These are phyloP conservation scores for Montifringilla adamsi DNA, from an alignment of 2,113 vertebrate species.

Conservation along the genomic window DNA sequence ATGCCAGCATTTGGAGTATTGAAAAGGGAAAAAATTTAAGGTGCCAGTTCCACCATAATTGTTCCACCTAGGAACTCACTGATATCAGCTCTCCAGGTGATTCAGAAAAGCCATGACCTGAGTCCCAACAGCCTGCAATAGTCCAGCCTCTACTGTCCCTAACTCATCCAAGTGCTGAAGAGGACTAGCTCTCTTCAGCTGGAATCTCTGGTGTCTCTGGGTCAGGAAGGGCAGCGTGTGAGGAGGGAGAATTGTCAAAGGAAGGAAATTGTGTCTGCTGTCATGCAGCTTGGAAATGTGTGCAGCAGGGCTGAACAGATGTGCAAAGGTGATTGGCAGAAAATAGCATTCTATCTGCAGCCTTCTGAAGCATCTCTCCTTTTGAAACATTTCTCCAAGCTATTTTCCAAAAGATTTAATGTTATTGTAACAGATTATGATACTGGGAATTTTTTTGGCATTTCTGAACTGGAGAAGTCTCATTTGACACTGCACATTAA, in stretches of 20 bases:
- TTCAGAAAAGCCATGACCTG: background rate
- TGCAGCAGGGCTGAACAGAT: background rate
- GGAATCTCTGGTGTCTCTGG: background rate
- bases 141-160: background rate
- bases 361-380: background rate
- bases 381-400: background rate
- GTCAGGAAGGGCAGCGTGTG: background rate
- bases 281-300: background rate
- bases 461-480: background rate
- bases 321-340: background rate
- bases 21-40: background rate
- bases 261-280: background rate
- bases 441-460: background rate
- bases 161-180: background rate
- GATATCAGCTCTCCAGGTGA: background rate
- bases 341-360: background rate
- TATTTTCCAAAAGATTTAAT: background rate
- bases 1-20: fast-evolving
- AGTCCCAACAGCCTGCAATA: background rate
- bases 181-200: fast-evolving
- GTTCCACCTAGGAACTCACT: background rate
- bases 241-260: background rate
- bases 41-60: background rate
- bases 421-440: background rate
- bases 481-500: background rate